Evolutionary conservation across 2,797 vertebrate genomes (phyloP), one percentile per base, ranked within the genome.

Genomic region (Falco naumanni): DNA sequence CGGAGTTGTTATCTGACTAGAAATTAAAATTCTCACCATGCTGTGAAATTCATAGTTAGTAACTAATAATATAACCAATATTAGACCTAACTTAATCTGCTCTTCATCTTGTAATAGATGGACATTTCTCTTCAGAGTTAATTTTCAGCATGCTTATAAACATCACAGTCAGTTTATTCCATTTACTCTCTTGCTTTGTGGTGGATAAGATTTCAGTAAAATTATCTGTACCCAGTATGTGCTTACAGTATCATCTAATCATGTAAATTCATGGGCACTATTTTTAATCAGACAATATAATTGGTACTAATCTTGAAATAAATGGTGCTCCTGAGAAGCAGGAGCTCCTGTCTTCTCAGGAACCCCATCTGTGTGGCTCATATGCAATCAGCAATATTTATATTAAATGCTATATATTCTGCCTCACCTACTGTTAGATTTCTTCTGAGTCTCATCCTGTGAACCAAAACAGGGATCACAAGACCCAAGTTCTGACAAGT

Each of bases 281-380:
- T 96, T 96, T 96, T 97, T 97, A 96, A 96, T 96, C 96, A 97
- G 93, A 94, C 82, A 96, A 95, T 93, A 85, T 95, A 97, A 96
- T 96, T 96, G 96, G 87, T 89, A 68, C 84, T 96, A 96, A 95
- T 96, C 76, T 95, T 94, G 93, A 91, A 95, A 89, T 96, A 96
- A 96, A 96, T 87, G 88, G 86, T 77, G 83, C 80, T 95, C 28
- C 80, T 70, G 77, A 96, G 94, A 94, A 95, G 78, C 81, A 70
- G 68, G 57, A 96, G 64, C 94, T 96, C 84, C 94, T 84, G 50
- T 86, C 91, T 96, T 95, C 83, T 94, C 45, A 18, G 64, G 45
- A 91, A n/a, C 79, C 94, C 79, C 94, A 91, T 97, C 92, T 95
- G 93, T 78, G 83, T 94, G 31, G 37, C 65, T 96, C 13, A 39